Base-by-base conservation (phyloP, 2,797 vertebrate species). In the Artibeus lituratus region DNA sequence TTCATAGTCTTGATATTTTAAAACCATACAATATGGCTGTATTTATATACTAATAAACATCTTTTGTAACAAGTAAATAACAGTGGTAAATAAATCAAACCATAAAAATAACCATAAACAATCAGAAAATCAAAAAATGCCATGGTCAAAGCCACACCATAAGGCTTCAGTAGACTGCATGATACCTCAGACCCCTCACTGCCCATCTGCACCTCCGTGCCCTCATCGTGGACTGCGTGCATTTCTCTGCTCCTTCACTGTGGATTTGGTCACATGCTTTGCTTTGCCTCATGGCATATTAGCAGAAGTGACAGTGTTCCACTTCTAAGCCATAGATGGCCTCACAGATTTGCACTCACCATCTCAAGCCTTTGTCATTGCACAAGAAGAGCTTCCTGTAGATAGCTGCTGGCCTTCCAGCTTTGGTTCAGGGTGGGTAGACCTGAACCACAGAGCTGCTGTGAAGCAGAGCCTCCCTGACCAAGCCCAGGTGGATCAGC, bases 141-240 rank as follows among this genome's bases (percentile, higher is more conserved):
- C 6, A 16, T 21, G 10, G 24, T 12, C 24, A 86, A 49, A 76
- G n/a, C 32, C 2, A 2, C 2, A 53, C 5, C 12, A 1, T 19
- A 18, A 24, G 47, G 12, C 42, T 49, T 0, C 6, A 12, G 26
- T 9, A 32, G 65, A 24, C 7, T 15, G 35, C 9, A 4, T 5
- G 0, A n/a, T 2, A 4, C 0, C 5, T 1, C 2, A 7, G 2
- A 37, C 2, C 24, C 14, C 18, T 62, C 32, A n/a, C 9, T 2
- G 0, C 19, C n/a, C 3, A 9, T 14, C 4, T 1, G 1, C 32
- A 4, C 7, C 12, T 22, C 1, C 3, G 0, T 1, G 35, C 18
- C 26, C 24, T 80, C 9, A 2, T 14, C 7, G 15, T 3, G 24
- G 19, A 7, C 7, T n/a, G 1, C 2, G 1, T 4, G 3, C 3